Percentiles rank a stretch among this genome's conserved stretches.
These are phyloP conservation scores for Acanthosepion pharaonis DNA, from an alignment of 2,888 invertebrate genomes.

Conservation along the genomic window DNA sequence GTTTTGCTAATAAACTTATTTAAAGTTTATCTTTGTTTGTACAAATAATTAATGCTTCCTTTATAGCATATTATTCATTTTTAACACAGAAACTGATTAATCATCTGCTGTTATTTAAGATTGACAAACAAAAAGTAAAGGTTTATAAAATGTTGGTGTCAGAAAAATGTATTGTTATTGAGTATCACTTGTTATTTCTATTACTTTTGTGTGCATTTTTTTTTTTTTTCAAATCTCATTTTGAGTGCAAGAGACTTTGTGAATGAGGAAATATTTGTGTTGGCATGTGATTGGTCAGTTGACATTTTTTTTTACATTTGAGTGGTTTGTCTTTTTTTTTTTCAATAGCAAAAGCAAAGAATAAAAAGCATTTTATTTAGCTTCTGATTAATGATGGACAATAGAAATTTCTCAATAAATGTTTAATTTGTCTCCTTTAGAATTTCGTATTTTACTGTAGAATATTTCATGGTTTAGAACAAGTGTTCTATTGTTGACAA, in stretches of 20 bases:
- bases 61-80: neutral
- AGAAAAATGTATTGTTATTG: neutral
- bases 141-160: neutral
- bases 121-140: neutral
- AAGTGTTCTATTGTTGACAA: neutral
- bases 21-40: neutral
- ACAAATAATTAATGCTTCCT: neutral
- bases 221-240: too few species aligned
- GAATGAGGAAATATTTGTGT: neutral
- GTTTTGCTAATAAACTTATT: neutral
- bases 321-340: neutral
- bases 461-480: neutral
- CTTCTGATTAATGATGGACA: neutral
- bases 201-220: too few species aligned
- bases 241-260: too few species aligned
- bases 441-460: neutral
- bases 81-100: neutral
- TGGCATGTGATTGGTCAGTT: neutral
- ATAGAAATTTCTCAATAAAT: neutral
- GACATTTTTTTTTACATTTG: neutral
- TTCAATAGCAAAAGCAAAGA: neutral
- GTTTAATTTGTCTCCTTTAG: neutral
- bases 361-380: neutral
- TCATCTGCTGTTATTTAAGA: neutral
- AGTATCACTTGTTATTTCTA: too few species aligned